Evolutionary conservation across 2,113 vertebrate species (phyloP), one percentile per base, ranked within the genome.

Genomic region (Orientallactaga bullata): DNA sequence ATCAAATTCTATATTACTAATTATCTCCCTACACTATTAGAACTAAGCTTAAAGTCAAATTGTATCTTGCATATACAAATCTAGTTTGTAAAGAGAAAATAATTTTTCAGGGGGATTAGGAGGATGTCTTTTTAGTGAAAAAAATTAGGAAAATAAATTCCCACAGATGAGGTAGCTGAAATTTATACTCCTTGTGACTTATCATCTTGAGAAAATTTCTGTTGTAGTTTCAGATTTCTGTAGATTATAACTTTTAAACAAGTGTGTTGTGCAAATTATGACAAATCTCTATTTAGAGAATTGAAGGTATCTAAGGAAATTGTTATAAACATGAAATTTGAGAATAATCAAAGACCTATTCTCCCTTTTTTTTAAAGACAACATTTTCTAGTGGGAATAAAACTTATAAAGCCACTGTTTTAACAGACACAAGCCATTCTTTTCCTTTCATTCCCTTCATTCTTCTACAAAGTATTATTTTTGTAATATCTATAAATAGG

Each of bases 381-480:
- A 26, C 58, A 66, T 7, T n/a, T 79, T 58, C 83, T 92, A 18
- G 3, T 83, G 79, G 77, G 97, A 97, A 95, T 96, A 95, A 94
- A 87, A 96, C 78, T 51, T 58, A 95, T 90, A 92, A 92, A 96
- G 88, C n/a, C 0, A 51, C 21, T 0, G 0, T 76, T 96, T 94
- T 86, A 95, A 76, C 83, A 96, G 72, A 76, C 91, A 93, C 91
- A 96, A 85, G 32, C 82, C 15, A 84, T 20, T 80, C 39, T 80
- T 74, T 23, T 73, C 96, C 76, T 96, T 96, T n/a, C 74, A 97
- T 97, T 95, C 37, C 39, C 63, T 96, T 94, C 94, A 95, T 95
- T 95, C 95, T 97, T 94, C 89, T 88, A 97, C 90, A 69, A 94
- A 93, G 69, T 92, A 95, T 96, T 95, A 97, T 95, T 97, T 98